Evolutionary conservation across 2,888 invertebrate genomes (phyloP), one percentile per base, ranked within the genome.

Genomic region (Conus canariensis): DNA sequence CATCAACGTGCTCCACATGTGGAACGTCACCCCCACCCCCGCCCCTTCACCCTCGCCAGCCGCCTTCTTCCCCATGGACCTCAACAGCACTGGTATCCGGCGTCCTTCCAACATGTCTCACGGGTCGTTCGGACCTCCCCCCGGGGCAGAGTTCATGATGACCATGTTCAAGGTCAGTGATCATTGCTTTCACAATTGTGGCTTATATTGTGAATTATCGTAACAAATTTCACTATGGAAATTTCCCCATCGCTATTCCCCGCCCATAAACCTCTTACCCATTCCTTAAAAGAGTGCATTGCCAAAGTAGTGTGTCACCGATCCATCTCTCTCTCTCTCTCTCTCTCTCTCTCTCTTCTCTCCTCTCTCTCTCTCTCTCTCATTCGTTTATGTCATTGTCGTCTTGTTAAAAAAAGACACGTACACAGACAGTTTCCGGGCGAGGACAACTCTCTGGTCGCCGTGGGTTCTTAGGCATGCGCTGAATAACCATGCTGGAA

Each of bases 11-110:
- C 77, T 80, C 45, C 16, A 22, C 25, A 10, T 80, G 10, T 80
- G 77, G 77, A 80, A 80, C 77, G 77, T 16, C 25, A 85, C 85
- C 60, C 59, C 85, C 85, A 60, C 60, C 59, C 85, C 83, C n/a
- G n/a, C 74, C 22, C 74, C 30, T 30, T 30, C 30, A 4, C 45
- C 77, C 10, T 30, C 30, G 14, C 77, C 77, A 0, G 6, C 77
- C 30, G 10, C 45, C 14, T 14, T 80, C 30, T 12, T 30, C 59
- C n/a, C 19, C 60, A 30, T 25, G 10, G 70, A 70, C 45, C 8
- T 14, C 83, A 56, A 56, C 83, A 58, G 0, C 22, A 56, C 16
- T 14, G 22, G 22, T 7, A 22, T n/a, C 25, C 25, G 6, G 12
- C 9, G 45, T n/a, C 25, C n/a, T 12, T 14, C 3, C 60, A 59